Conservation (phyloP, 2,888 invertebrate genomes). For the Brenthis hecate region DNA sequence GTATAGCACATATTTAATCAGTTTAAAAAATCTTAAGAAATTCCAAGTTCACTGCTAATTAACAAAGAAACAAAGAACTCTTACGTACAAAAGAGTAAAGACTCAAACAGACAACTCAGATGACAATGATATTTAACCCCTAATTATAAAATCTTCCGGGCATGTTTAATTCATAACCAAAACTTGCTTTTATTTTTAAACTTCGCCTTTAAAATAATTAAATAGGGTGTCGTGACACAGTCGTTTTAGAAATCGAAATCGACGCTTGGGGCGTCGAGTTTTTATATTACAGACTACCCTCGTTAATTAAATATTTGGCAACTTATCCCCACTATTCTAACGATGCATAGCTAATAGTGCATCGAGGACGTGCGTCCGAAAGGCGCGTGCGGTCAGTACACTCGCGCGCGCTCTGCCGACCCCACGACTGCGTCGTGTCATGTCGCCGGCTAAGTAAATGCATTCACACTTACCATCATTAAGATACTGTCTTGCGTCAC, state of each 20-base stretch:
- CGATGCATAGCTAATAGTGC: conserved; percentile 58
- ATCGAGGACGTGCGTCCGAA: conserved; percentile 60
- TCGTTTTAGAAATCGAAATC: neutral
- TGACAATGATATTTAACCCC: conserved; percentile 1
- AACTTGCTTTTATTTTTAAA: conserved; percentile 8
- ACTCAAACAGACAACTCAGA: neutral
- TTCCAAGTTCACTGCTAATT: conserved; percentile 1
- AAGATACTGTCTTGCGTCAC: conserved; percentile 28
- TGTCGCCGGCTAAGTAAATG: conserved; percentile 24
- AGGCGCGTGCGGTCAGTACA: conserved; percentile 72
- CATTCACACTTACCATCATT: conserved; percentile 20
- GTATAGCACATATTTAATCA: neutral
- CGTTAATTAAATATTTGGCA: conserved; percentile 39
- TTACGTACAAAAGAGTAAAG: neutral
- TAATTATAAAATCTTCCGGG: conserved; percentile 3
- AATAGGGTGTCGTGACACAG: neutral
- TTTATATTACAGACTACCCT: conserved; percentile 31
- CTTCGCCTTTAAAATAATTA: neutral
- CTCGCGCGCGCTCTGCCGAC: conserved; percentile 69
- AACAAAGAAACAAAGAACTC: neutral
- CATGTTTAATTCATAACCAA: neutral
- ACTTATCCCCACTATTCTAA: conserved; percentile 66
- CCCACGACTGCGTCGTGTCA: conserved; percentile 50
- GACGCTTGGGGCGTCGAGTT: neutral
- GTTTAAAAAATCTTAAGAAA: neutral